A percentile compares a stretch with the other conserved stretches of the same genome.
These are phyloP conservation scores for Cardinalis cardinalis DNA, from an alignment of 2,113 vertebrate genomes.

Conservation along the genomic window DNA sequence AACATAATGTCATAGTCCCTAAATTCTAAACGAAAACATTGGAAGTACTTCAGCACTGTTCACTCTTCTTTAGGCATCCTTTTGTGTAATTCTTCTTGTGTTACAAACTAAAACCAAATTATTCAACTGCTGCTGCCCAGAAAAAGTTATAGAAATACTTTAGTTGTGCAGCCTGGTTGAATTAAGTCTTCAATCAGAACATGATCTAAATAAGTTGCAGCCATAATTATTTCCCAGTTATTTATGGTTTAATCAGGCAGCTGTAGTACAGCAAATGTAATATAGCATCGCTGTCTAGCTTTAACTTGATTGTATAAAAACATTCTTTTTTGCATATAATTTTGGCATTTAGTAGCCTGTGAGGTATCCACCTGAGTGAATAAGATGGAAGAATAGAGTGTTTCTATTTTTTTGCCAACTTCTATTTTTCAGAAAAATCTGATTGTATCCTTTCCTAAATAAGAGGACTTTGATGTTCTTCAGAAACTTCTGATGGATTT, in stretches of 20 bases:
- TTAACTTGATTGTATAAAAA: neutral
- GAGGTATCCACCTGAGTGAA: constrained; percentile 38
- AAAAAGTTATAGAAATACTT: neutral
- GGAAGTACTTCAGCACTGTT: neutral
- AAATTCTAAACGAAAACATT: neutral
- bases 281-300: neutral
- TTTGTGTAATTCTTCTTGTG: neutral
- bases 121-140: neutral
- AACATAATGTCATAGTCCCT: neutral
- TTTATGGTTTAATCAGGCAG: neutral
- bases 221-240: neutral
- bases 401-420: constrained; percentile 60
- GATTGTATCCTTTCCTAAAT: constrained; percentile 65
- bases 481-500: constrained; percentile 60
- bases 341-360: constrained; percentile 22
- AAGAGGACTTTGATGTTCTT: constrained; percentile 64
- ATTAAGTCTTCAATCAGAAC: neutral
- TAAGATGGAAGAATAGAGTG: constrained; percentile 39
- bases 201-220: neutral
- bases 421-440: constrained; percentile 64
- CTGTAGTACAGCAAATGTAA: neutral
- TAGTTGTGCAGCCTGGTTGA: neutral
- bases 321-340: constrained; percentile 12
- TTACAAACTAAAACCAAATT: neutral
- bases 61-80: neutral